Evolutionary conservation across 2,797 vertebrate species (phyloP), one percentile per base, ranked within the genome.

Genomic region (Novumbra hubbsi): DNA sequence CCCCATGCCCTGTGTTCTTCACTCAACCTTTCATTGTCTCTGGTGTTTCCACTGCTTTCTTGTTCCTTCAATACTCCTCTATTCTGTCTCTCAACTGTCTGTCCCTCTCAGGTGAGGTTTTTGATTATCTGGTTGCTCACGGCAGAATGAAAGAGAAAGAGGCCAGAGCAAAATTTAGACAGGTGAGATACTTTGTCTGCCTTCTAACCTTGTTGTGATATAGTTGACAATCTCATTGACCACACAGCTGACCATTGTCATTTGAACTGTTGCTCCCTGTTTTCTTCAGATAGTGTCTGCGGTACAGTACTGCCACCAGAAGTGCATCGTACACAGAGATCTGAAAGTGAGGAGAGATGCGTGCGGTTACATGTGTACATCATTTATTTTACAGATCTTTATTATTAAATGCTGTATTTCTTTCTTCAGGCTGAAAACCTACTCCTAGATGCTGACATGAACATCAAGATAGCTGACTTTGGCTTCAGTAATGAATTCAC

Each of bases 401-500:
- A 62, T 21, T 32, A 30, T 62, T 15, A 38, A 49, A 45, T n/a
- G 17, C 32, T 41, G 4, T 50, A 28, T 16, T 30, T 65, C 28
- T 65, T 4, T 79, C 38, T 21, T 28, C 84, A 99, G 98, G 97
- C 97, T 73, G 98, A 99, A 93, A 99, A 99, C 92, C 92, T 99
- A 69, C 93, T 99, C 85, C 90, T 99, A 85, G 97, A 99, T 78
- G 96, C 97, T 60, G 97, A 99, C 90, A 99, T 99, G 98, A 99
- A 99, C 93, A 99, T 99, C 89, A 99, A 99, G 94, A 99, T 99
- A 84, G 98, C 98, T 9, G 98, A 99, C 91, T 99, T 99, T 84
- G 98, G 98, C 87, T 99, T 99, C 90, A 99, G 98, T 87, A 99
- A 99, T 45, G 97, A 99, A 92, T 99, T 99, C 91, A 98, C 96